Base-by-base conservation (phyloP, 92 coral and sea anemone genomes). In the Blastomussa wellsi region DNA sequence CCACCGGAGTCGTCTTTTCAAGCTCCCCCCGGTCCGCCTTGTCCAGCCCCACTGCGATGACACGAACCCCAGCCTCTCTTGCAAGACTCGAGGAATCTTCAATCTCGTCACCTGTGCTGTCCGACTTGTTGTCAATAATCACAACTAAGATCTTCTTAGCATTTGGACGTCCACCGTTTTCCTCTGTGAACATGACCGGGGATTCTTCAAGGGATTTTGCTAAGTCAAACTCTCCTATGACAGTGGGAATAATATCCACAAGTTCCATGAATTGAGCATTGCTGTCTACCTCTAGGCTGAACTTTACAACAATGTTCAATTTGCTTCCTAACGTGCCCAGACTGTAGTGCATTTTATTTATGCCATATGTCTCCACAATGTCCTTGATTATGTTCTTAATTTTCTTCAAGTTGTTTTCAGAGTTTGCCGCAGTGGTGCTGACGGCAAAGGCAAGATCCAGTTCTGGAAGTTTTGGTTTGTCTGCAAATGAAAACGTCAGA, bases 141-240 rank as follows among this genome's bases (percentile, higher is more conserved):
- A 95, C 90, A 36, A 95, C 93, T 70, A 95, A 92, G 77, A 94
- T 84, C 88, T 94, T 95, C 74, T 92, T 93, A 5, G 98, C 98
- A 39, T 82, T 83, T 13, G 92, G 93, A 33, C 98, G 98, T 47
- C 91, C 92, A 0, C 93, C 95, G 32, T 71, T 74, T 36, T 84
- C 85, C 57, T 80, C 86, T 26, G 77, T 79, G 76, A 95, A 95
- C 82, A 92, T 72, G 70, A 48, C 77, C 59, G 82, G 83, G 22
- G 94, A 92, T 60, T 83, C 84, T 36, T 85, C 88, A 39, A 95
- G 83, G 3, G 95, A 95, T 42, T 74, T 60, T 15, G 76, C 89
- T 28, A 92, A 90, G 36, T 91, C 93, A 2, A 94, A 88, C 31
- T 93, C 85, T 75, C 93, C 90, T 41, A 67, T 67, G 4, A 85